Evolutionary conservation across 2,113 vertebrate species (phyloP).

Genomic region (Microcebus murinus): DNA sequence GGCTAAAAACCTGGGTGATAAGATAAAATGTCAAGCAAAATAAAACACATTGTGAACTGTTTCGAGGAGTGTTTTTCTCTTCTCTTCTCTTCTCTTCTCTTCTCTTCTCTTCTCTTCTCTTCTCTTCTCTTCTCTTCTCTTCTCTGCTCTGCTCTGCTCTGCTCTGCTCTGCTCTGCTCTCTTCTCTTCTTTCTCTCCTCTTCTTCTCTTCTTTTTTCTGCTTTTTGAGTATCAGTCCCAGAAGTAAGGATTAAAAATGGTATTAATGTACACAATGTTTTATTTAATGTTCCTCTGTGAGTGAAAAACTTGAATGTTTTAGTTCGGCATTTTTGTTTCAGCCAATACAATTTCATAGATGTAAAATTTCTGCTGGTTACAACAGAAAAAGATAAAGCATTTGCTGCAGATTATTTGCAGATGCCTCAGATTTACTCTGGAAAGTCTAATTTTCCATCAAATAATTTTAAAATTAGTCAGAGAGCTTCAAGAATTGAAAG

Average conservation of each 20-base stretch:
- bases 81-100: not conserved
- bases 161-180: not conserved
- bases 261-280: not conserved
- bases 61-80: not conserved
- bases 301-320: not conserved
- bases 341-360: not conserved
- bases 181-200: not conserved
- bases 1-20: not conserved
- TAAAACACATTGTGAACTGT: not conserved
- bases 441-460: slow-evolving; percentile 46
- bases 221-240: not conserved
- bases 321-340: not conserved
- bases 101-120: too few relatives aligned
- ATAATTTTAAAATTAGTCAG: slow-evolving; percentile 58
- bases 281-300: not conserved
- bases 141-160: not conserved
- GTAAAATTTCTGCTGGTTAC: not conserved
- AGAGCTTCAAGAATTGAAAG: slow-evolving; percentile 40
- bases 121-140: too few relatives aligned
- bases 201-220: not conserved
- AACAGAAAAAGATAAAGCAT: slow-evolving; percentile 32
- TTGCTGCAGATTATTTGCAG: slow-evolving; percentile 23
- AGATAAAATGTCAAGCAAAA: not conserved
- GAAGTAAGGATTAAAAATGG: not conserved
- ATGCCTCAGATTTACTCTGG: slow-evolving; percentile 48